phyloP scores from a whole-genome alignment of 2,797 vertebrate genomes.

The Mallotus villosus region DNA sequence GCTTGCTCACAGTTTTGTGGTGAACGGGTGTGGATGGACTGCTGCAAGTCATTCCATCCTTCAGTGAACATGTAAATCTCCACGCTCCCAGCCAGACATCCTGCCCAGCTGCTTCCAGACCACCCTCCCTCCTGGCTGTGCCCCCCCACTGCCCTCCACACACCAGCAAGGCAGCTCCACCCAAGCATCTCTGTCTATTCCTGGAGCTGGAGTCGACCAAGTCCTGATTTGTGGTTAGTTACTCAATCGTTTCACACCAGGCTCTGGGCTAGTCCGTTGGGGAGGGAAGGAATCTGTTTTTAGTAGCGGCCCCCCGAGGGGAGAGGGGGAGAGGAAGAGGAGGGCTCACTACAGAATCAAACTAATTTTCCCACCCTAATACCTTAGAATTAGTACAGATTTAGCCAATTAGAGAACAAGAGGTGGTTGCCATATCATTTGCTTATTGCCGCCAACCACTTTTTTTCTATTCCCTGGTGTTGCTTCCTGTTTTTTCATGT shows the following conservation, averaged over 20 bases:
- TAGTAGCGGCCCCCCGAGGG: slow-evolving; percentile 20
- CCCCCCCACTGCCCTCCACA: not conserved
- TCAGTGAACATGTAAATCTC: not conserved
- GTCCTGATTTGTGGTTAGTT: slow-evolving; percentile 61
- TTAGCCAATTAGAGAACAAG: slow-evolving; percentile 65
- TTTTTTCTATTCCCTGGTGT: slow-evolving; percentile 32
- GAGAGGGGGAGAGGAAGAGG: slow-evolving; percentile 4
- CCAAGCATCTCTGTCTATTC: slow-evolving; percentile 56
- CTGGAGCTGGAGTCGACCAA: slow-evolving; percentile 65
- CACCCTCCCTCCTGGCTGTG: slow-evolving; percentile 4
- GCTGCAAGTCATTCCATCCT: not conserved
- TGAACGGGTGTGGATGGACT: not conserved
- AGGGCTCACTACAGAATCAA: slow-evolving; percentile 26
- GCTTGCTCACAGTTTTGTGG: not conserved
- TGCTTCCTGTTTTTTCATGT: slow-evolving; percentile 22
- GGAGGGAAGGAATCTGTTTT: slow-evolving; percentile 21
- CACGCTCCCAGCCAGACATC: too few relatives aligned
- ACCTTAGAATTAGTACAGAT: slow-evolving; percentile 61
- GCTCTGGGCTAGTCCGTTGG: slow-evolving; percentile 40
- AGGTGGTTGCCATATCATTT: slow-evolving; percentile 52
- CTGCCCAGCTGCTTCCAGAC: not conserved
- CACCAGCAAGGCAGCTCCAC: slow-evolving; percentile 28
- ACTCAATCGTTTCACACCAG: slow-evolving; percentile 63
- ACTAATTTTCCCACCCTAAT: slow-evolving; percentile 58
- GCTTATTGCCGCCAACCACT: slow-evolving; percentile 51